These are phyloP conservation scores for Gryon sp. DNA, from an alignment of 1,140 invertebrate species.

Conservation along the genomic window DNA sequence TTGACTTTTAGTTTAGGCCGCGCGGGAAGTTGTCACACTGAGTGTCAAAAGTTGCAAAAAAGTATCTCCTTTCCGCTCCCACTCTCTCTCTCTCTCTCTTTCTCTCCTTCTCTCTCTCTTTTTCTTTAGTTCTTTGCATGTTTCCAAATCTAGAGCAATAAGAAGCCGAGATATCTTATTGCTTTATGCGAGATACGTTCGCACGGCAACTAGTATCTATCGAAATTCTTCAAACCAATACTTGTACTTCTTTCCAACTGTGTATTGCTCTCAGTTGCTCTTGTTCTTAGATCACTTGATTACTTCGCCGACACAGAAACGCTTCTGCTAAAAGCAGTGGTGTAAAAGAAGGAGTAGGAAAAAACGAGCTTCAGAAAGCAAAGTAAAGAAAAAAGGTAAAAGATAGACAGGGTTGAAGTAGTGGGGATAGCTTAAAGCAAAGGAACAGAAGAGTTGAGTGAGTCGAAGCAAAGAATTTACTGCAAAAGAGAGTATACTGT, in stretches of 20 bases:
- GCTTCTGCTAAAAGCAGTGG: constrained; percentile 72
- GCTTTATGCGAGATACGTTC: constrained; percentile 36
- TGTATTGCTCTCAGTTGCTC: constrained; percentile 58
- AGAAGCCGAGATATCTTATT: constrained; percentile 31
- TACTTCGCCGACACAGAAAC: constrained; percentile 73
- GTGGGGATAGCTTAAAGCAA: neutral
- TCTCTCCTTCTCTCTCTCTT: too few species aligned
- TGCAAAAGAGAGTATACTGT: constrained; percentile 47
- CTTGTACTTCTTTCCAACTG: constrained; percentile 18
- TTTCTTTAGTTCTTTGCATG: too few species aligned
- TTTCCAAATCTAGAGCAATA: too few species aligned
- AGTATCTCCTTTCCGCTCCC: too few species aligned
- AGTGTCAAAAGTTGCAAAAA: constrained; percentile 38
- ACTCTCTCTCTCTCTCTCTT: too few species aligned
- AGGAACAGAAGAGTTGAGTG: constrained; percentile 15
- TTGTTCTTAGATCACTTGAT: constrained; percentile 71
- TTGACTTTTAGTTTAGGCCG: constrained; percentile 63
- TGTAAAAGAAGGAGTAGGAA: constrained; percentile 48
- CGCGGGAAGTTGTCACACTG: constrained; percentile 21
- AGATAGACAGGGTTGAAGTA: constrained; percentile 1
- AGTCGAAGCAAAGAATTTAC: constrained; percentile 47
- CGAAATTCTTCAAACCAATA: constrained; percentile 35
- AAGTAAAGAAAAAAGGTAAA: constrained; percentile 16
- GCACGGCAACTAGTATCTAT: constrained; percentile 19
- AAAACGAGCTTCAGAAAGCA: constrained; percentile 26